A percentile compares a stretch with the other conserved stretches of the same genome.
Conservation (phyloP, 1,140 invertebrate species). For the Drosophila orena region DNA sequence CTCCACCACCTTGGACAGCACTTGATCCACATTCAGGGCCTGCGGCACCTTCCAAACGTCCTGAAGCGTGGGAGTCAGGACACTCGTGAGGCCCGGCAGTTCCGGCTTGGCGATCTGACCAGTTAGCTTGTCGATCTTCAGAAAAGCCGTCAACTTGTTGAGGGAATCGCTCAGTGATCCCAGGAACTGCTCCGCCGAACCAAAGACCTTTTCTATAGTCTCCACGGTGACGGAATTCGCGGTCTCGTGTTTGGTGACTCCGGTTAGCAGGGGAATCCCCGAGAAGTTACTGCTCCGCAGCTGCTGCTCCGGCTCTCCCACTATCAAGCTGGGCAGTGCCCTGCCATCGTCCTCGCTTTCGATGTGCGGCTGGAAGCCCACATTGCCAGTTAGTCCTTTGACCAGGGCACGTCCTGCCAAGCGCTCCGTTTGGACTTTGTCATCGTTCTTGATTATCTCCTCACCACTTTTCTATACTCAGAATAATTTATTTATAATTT, state of each 20-base stretch:
- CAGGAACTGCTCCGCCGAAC: constrained; percentile 72
- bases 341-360: constrained; percentile 88
- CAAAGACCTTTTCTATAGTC: constrained; percentile 63
- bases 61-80: constrained; percentile 68
- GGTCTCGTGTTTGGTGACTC: constrained; percentile 90
- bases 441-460: constrained; percentile 85
- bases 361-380: constrained; percentile 86
- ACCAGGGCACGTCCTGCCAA: constrained; percentile 85
- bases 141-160: constrained; percentile 57
- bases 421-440: constrained; percentile 85
- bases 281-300: constrained; percentile 86
- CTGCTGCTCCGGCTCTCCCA: constrained; percentile 86
- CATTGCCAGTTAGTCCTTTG: constrained; percentile 84
- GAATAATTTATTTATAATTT: too few relatives aligned
- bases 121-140: constrained; percentile 72
- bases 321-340: constrained; percentile 87
- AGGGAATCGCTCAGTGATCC: constrained; percentile 61
- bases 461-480: constrained; percentile 74
- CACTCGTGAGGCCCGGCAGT: constrained; percentile 59
- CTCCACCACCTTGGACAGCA: constrained; percentile 83
- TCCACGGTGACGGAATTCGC: constrained; percentile 83
- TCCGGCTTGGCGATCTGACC: constrained; percentile 70
- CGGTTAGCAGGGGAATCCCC: constrained; percentile 88
- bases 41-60: constrained; percentile 77
- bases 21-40: constrained; percentile 64